Evolutionary conservation across 2,888 invertebrate genomes (phyloP).

Genomic region (Galerucella calmariensis): DNA sequence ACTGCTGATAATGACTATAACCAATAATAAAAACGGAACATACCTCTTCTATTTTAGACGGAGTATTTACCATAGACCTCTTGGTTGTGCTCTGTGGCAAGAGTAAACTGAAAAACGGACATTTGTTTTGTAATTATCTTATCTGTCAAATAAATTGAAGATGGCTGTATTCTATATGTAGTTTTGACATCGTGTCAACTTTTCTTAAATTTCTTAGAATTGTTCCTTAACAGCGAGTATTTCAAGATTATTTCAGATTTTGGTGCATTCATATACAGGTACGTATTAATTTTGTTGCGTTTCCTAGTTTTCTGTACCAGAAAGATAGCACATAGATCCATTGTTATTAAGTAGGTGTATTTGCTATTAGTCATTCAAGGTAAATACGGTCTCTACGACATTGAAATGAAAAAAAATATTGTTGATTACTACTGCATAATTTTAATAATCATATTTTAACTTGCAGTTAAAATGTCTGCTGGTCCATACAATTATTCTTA

Average conservation of each 20-base stretch:
- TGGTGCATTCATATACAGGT: slow-evolving; percentile 31
- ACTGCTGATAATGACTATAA: too few species aligned
- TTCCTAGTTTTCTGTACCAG: slow-evolving; percentile 10
- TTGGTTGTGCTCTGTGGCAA: too few species aligned
- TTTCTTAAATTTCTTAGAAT: slow-evolving; percentile 38
- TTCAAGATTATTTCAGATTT: slow-evolving; percentile 40
- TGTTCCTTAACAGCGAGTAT: slow-evolving; percentile 33
- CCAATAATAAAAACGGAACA: too few species aligned
- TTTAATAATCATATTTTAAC: background rate
- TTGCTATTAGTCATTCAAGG: slow-evolving; percentile 34
- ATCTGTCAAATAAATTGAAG: slow-evolving; percentile 34
- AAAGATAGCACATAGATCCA: background rate
- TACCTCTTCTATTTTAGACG: too few species aligned
- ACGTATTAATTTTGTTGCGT: slow-evolving; percentile 23
- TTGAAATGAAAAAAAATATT: background rate
- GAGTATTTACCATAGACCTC: too few species aligned
- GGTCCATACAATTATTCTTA: slow-evolving; percentile 99
- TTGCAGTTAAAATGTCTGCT: slow-evolving; percentile 78
- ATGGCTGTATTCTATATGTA: slow-evolving; percentile 50
- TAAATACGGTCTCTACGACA: slow-evolving; percentile 20
- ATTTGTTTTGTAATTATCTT: slow-evolving; percentile 10
- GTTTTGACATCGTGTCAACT: slow-evolving; percentile 52
- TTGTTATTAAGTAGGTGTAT: slow-evolving; percentile 21
- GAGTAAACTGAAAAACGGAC: background rate
- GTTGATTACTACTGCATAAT: slow-evolving; percentile 2